A percentile compares a stretch with the other conserved stretches of the same genome.
These are phyloP conservation scores for Eptesicus fuscus DNA, from an alignment of 2,113 vertebrate species.

Conservation along the genomic window DNA sequence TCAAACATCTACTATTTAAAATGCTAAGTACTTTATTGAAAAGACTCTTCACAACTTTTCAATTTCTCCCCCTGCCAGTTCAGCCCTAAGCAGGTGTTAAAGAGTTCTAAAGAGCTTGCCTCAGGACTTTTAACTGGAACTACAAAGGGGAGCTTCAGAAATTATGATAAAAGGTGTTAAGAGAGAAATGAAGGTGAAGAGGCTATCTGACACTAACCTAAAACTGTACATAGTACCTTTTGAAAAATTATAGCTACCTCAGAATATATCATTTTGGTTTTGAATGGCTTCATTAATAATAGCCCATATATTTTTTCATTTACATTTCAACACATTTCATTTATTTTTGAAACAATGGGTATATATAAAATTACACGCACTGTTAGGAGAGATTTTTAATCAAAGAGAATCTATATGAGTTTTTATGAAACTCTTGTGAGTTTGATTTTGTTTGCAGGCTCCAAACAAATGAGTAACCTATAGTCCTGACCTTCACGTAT, in stretches of 20 bases:
- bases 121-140: conserved; percentile 53
- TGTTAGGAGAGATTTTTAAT: neutral
- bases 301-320: neutral
- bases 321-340: conserved; percentile 2
- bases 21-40: conserved; percentile 57
- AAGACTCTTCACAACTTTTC: conserved; percentile 54
- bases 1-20: conserved; percentile 57
- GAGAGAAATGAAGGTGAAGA: conserved; percentile 43
- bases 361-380: neutral
- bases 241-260: conserved; percentile 18
- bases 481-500: neutral
- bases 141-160: conserved; percentile 61
- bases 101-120: conserved; percentile 55
- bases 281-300: conserved; percentile 16
- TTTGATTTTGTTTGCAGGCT: neutral
- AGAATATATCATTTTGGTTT: conserved; percentile 1
- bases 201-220: conserved; percentile 50
- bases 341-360: neutral
- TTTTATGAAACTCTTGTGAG: neutral
- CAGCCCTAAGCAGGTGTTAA: conserved; percentile 48
- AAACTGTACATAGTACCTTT: conserved; percentile 27
- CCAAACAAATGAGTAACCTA: neutral
- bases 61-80: conserved; percentile 33
- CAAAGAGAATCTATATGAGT: neutral
- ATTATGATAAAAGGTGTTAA: conserved; percentile 55